phyloP scores from a whole-genome alignment of 2,797 vertebrate genomes.

The Calcarius lapponicus region DNA sequence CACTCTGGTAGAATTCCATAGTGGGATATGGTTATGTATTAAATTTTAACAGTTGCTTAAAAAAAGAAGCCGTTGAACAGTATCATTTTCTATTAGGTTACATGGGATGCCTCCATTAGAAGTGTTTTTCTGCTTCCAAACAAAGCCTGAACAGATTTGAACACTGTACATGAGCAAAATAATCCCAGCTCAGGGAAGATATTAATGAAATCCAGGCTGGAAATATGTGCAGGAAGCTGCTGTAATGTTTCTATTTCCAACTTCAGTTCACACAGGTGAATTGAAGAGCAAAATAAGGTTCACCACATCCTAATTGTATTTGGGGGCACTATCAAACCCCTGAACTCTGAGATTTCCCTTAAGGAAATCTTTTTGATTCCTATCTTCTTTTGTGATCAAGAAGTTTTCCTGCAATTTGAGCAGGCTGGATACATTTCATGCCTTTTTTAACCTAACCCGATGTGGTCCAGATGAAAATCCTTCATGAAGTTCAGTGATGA shows the following conservation, averaged over 20 bases:
- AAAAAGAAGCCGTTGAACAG: neutral
- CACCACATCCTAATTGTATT: conserved; percentile 21
- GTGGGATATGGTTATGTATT: conserved; percentile 21
- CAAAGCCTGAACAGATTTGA: conserved; percentile 34
- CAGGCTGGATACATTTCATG: neutral
- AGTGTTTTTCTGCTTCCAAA: conserved; percentile 35
- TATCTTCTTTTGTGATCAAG: neutral
- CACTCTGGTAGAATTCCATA: neutral
- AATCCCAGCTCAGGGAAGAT: conserved; percentile 23
- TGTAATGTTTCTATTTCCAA: conserved; percentile 3
- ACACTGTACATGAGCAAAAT: neutral
- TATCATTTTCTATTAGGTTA: conserved; percentile 17
- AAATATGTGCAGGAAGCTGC: conserved; percentile 23
- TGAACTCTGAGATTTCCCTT: conserved; percentile 22
- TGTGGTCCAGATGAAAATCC: conserved; percentile 18
- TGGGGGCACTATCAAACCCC: conserved; percentile 7
- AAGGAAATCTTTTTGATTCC: neutral
- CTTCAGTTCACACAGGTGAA: conserved; percentile 44
- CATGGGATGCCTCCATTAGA: neutral
- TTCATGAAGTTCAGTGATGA: neutral
- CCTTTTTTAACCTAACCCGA: neutral
- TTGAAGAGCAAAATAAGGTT: conserved; percentile 33
- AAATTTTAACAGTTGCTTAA: conserved; percentile 28
- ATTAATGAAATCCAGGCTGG: conserved; percentile 53
- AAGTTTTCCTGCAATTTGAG: conserved; percentile 10